Percentiles rank a stretch among this genome's conserved stretches.
phyloP scores from a whole-genome alignment of 2,888 invertebrate species.

The Synanthedon formicaeformis region DNA sequence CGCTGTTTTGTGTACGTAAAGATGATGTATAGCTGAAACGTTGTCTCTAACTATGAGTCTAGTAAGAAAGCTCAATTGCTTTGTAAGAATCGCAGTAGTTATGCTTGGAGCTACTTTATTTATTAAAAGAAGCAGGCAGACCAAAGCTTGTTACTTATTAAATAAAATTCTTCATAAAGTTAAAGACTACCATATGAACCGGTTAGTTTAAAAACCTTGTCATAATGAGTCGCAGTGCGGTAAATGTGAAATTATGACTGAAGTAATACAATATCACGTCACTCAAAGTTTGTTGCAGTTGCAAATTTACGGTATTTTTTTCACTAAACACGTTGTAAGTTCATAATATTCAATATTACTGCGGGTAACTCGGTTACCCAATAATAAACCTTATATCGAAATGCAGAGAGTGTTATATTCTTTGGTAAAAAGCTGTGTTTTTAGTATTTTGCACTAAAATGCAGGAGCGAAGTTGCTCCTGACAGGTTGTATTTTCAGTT shows the following conservation, averaged over 20 bases:
- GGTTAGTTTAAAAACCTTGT: neutral
- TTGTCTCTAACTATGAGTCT: too few relatives aligned
- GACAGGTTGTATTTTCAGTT: constrained; percentile 40
- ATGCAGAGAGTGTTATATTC: neutral
- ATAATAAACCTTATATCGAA: neutral
- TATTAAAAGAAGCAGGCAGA: too few relatives aligned
- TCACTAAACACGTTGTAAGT: constrained; percentile 1
- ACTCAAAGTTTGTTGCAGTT: constrained; percentile 7
- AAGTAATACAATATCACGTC: too few relatives aligned
- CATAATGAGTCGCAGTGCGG: neutral
- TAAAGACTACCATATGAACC: neutral
- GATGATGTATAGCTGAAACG: too few relatives aligned
- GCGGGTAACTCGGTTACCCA: constrained; percentile 2
- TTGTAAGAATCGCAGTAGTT: too few relatives aligned
- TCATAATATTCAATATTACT: neutral
- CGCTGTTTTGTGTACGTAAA: too few relatives aligned
- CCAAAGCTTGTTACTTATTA: too few relatives aligned
- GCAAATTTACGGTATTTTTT: constrained; percentile 6
- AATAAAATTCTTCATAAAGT: too few relatives aligned
- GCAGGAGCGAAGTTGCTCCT: constrained; percentile 13
- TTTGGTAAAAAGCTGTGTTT: neutral
- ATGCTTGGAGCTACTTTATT: too few relatives aligned
- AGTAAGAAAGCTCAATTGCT: too few relatives aligned
- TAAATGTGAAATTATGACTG: constrained; percentile 1
- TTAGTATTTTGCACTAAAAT: constrained; percentile 7